These are phyloP conservation scores for Eumeta japonica DNA, from an alignment of 1,140 invertebrate genomes.

Conservation along the genomic window DNA sequence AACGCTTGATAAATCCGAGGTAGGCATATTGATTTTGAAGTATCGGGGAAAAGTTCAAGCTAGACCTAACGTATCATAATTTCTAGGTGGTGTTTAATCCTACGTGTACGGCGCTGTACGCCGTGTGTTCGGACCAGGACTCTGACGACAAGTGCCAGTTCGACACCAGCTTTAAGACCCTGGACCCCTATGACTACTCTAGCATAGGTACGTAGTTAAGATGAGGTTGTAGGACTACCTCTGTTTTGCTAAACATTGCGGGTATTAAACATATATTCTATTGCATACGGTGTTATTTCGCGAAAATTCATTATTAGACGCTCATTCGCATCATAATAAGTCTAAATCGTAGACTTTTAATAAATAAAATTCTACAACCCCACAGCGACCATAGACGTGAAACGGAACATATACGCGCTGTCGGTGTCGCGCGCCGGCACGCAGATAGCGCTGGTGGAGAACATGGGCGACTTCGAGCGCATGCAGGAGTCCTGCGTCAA, in stretches of 20 bases:
- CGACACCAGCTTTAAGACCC: constrained; percentile 88
- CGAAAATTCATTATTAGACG: too few relatives aligned
- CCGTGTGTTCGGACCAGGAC: constrained; percentile 64
- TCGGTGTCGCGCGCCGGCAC: constrained; percentile 74
- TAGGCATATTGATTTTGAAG: constrained; percentile 38
- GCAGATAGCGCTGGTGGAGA: constrained; percentile 82
- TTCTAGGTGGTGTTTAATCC: constrained; percentile 50
- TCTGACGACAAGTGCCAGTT: constrained; percentile 67
- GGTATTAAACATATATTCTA: too few relatives aligned
- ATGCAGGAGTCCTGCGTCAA: constrained; percentile 81
- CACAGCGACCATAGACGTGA: constrained; percentile 86
- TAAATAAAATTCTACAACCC: too few relatives aligned
- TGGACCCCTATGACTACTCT: constrained; percentile 92
- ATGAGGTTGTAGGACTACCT: too few relatives aligned
- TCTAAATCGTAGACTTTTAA: too few relatives aligned
- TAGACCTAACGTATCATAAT: constrained; percentile 4
- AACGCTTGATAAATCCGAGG: constrained; percentile 83
- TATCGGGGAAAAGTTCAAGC: constrained; percentile 29
- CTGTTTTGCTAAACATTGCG: too few relatives aligned
- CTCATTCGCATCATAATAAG: too few relatives aligned
- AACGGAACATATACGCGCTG: constrained; percentile 76
- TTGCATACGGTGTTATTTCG: too few relatives aligned
- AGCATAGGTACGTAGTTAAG: constrained; percentile 77
- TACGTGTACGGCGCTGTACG: constrained; percentile 50
- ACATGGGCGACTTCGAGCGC: constrained; percentile 71